These are phyloP conservation scores for Schmidtea mediterranea DNA, from an alignment of 1,140 invertebrate genomes.

Conservation along the genomic window DNA sequence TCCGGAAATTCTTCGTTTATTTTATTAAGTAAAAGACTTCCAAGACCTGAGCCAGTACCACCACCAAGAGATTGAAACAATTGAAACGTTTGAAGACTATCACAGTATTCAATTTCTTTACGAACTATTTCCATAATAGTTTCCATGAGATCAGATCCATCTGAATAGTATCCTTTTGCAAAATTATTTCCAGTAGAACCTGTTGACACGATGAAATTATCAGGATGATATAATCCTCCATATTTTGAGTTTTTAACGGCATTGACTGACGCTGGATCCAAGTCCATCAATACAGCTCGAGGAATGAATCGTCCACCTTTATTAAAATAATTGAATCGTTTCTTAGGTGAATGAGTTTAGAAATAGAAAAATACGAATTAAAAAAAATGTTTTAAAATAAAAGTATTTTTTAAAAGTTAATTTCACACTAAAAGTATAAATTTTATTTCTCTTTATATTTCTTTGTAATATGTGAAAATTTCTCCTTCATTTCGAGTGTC, in stretches of 20 bases:
- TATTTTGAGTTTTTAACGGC: conserved; percentile 40
- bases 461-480: too few species aligned
- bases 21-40: conserved; percentile 40
- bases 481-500: too few species aligned
- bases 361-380: too few species aligned
- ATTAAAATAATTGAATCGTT: too few species aligned
- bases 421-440: too few species aligned
- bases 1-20: conserved; percentile 29
- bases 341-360: too few species aligned
- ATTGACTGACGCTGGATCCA: conserved; percentile 24
- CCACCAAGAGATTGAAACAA: conserved; percentile 46
- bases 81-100: conserved; percentile 32
- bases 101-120: conserved; percentile 53
- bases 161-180: conserved; percentile 69
- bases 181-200: conserved; percentile 50
- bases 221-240: conserved; percentile 20
- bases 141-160: conserved; percentile 50
- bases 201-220: conserved; percentile 22
- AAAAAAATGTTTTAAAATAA: too few species aligned
- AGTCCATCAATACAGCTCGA: conserved; percentile 51
- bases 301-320: conserved; percentile 53
- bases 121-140: conserved; percentile 54
- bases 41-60: conserved; percentile 59
- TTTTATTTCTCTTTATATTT: too few species aligned
- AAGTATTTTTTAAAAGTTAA: too few species aligned